Conservation (phyloP, 2,888 invertebrate species). For the Microplitis manilae region DNA sequence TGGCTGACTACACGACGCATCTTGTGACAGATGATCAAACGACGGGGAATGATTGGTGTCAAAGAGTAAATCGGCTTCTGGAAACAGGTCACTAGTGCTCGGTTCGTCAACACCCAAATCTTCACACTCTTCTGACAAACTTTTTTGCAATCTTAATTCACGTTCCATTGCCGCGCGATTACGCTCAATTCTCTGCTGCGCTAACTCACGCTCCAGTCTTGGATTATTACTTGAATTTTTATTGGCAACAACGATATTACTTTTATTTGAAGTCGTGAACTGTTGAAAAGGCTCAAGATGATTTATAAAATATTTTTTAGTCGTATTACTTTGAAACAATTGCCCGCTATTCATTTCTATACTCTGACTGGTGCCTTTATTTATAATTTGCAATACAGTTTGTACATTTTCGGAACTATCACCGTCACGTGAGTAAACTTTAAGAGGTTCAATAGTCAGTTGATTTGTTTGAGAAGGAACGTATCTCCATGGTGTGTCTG, state of each 20-base stretch:
- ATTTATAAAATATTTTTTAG: conserved; percentile 68
- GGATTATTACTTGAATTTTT: conserved; percentile 59
- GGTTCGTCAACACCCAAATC: conserved; percentile 86
- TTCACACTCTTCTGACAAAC: conserved; percentile 84
- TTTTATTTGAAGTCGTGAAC: conserved; percentile 56
- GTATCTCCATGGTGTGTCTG: conserved; percentile 69
- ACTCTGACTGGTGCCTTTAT: conserved; percentile 61
- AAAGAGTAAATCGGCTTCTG: conserved; percentile 83
- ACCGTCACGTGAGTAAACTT: conserved; percentile 58
- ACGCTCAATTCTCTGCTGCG: conserved; percentile 66
- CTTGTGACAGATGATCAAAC: conserved; percentile 75
- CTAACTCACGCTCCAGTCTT: conserved; percentile 61
- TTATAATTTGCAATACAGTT: conserved; percentile 67
- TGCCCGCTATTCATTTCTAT: conserved; percentile 65
- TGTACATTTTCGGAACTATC: conserved; percentile 63
- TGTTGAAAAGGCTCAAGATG: conserved; percentile 65
- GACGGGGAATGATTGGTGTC: conserved; percentile 82
- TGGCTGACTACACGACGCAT: conserved; percentile 70
- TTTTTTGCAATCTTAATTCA: conserved; percentile 78
- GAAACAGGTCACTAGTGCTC: conserved; percentile 85
- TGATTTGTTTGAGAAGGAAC: conserved; percentile 63
- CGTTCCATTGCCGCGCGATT: conserved; percentile 75
- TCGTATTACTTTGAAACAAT: conserved; percentile 61
- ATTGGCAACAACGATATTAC: conserved; percentile 45
- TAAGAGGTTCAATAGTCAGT: conserved; percentile 62